Percentiles rank a stretch among this genome's conserved stretches.
These are phyloP conservation scores for Xanthorhoe spadicearia DNA, from an alignment of 2,888 invertebrate genomes.

Conservation along the genomic window DNA sequence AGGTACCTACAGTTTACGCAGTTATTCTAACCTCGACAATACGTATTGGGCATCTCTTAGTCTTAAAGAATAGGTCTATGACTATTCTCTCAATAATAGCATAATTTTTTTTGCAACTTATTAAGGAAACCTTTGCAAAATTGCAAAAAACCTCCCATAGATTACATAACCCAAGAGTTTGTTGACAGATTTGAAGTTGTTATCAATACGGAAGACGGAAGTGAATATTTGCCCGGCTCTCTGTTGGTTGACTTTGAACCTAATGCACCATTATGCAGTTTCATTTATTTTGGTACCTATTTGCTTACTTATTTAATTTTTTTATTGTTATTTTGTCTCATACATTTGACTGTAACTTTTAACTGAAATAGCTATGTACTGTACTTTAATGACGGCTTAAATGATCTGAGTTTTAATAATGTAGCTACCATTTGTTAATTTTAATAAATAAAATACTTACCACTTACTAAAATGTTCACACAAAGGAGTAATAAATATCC, in stretches of 20 bases:
- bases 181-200: constrained; percentile 56
- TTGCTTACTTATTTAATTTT: background rate
- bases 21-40: constrained; percentile 41
- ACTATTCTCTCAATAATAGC: constrained; percentile 1
- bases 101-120: background rate
- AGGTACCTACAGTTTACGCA: constrained; percentile 63
- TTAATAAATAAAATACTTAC: no score
- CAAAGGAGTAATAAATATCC: no score
- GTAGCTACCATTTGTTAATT: no score
- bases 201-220: constrained; percentile 21
- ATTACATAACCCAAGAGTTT: constrained; percentile 71
- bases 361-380: no score
- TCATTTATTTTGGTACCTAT: constrained; percentile 6
- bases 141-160: constrained; percentile 36
- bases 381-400: no score
- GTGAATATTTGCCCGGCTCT: constrained; percentile 23
- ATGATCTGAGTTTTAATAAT: no score
- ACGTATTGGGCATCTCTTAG: background rate
- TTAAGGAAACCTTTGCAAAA: background rate
- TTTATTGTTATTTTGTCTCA: background rate
- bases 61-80: background rate
- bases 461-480: no score
- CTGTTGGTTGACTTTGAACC: constrained; percentile 11
- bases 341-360: no score
- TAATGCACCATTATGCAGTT: constrained; percentile 9